Base-by-base conservation (phyloP, 2,113 vertebrate species). In the Abramis brama region DNA sequence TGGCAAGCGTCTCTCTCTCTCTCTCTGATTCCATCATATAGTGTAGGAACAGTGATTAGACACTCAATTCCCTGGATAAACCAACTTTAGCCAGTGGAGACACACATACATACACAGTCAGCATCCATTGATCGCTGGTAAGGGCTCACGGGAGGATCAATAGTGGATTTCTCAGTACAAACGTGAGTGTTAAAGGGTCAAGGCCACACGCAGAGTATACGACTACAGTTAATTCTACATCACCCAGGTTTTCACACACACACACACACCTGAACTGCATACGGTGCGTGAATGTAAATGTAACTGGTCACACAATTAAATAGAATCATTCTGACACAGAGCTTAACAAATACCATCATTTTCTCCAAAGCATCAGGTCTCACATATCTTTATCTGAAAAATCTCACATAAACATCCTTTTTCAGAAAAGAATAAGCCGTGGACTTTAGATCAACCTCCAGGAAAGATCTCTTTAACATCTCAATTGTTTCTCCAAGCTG, bases 91-190 rank as follows among this genome's bases (percentile, higher is more conserved):
- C 81, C 81, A 85, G 60, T 43, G 10, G 45, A 45, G 17, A 52
- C 17, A 39, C n/a, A 10, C 79, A 76, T 13, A 30, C 80, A 83
- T 43, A 77, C 47, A 45, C 36, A 80, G 47, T 71, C 81, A 73
- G 81, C 50, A 73, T 52, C 19, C 50, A 83, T 83, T 73, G 81
- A 83, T 83, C 50, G 33, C 27, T 59, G 7, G 50, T 83, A 39
- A 73, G 50, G 81, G 81, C 66, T 83, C 66, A 83, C 12, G 4
- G 64, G 64, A 57, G 47, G 64, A 82, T 82, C 80, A 82, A 82
- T 82, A 71, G 62, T 55, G 80, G 80, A 83, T 83, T 83, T 83
- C 50, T 83, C 10, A 73, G 68, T 57, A 83, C 80, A 82, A 82
- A 55, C 80, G 11, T 39, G 64, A 68, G 80, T 71, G 64, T 71